Conservation (phyloP, 2,888 invertebrate genomes). For the Platycnemis pennipes region DNA sequence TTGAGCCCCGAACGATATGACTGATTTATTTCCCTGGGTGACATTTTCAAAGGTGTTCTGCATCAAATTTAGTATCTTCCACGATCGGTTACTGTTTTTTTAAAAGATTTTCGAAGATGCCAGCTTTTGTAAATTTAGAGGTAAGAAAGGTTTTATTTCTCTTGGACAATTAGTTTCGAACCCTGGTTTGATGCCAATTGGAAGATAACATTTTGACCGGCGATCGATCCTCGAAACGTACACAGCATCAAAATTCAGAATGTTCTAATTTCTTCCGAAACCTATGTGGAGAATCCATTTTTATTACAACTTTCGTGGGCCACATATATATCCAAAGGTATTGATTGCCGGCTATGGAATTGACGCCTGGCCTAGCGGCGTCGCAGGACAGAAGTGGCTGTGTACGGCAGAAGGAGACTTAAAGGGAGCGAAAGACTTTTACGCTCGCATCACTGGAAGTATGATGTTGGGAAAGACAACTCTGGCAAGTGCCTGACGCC, state of each 20-base stretch:
- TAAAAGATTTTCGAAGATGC: too few relatives aligned
- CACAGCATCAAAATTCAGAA: not conserved
- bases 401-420: not conserved
- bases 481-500: too few relatives aligned
- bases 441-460: too few relatives aligned
- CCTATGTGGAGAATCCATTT: not conserved
- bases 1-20: not conserved
- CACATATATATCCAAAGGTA: not conserved
- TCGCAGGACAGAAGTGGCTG: not conserved
- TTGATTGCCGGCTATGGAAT: not conserved
- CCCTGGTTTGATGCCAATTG: too few relatives aligned
- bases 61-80: not conserved
- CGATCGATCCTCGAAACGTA: not conserved
- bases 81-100: too few relatives aligned
- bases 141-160: too few relatives aligned
- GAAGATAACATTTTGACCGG: not conserved
- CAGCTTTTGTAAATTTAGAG: too few relatives aligned
- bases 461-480: too few relatives aligned
- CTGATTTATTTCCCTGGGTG: not conserved
- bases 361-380: not conserved
- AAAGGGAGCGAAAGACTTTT: not conserved
- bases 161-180: too few relatives aligned
- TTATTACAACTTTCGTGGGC: not conserved
- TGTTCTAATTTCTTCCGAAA: not conserved
- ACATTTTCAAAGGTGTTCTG: not conserved